Conservation (phyloP, 2,888 invertebrate species). For the Gortyna flavago region DNA sequence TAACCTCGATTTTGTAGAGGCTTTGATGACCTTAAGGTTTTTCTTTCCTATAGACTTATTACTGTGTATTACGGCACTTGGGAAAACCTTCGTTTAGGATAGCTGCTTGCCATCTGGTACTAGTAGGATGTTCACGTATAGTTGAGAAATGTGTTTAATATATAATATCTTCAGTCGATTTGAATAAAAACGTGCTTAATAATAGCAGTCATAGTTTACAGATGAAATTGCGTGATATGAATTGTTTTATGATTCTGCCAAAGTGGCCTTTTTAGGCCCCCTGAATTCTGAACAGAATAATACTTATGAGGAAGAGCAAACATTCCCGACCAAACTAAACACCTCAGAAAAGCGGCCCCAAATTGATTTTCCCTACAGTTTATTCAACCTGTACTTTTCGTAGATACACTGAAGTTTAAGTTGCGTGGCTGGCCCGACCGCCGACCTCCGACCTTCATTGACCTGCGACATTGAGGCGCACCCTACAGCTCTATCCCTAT, state of each 20-base stretch:
- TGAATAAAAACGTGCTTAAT: not conserved
- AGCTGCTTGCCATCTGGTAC: not conserved
- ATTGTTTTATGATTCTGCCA: too few relatives aligned
- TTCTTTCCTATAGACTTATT: conserved; percentile 32
- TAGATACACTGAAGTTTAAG: conserved; percentile 68
- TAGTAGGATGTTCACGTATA: not conserved
- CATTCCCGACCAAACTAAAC: conserved; percentile 41
- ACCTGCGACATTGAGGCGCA: conserved; percentile 79
- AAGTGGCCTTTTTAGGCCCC: too few relatives aligned
- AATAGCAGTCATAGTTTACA: conserved; percentile 15
- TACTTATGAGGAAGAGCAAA: conserved; percentile 32
- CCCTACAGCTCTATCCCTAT: conserved; percentile 70
- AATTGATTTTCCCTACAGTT: conserved; percentile 60
- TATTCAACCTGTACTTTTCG: conserved; percentile 60
- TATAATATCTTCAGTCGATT: not conserved
- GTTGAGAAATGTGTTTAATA: not conserved
- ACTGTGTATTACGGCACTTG: conserved; percentile 2
- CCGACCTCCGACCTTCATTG: conserved; percentile 77
- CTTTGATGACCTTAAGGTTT: conserved; percentile 37
- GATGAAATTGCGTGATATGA: too few relatives aligned
- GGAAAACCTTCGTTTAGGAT: conserved; percentile 10
- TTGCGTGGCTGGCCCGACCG: conserved; percentile 80
- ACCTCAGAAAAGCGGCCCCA: conserved; percentile 31
- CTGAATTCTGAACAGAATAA: conserved; percentile 15
- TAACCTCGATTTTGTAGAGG: conserved; percentile 69